Base-by-base conservation (phyloP, 2,113 vertebrate species). In the Zosterops pallidus region DNA sequence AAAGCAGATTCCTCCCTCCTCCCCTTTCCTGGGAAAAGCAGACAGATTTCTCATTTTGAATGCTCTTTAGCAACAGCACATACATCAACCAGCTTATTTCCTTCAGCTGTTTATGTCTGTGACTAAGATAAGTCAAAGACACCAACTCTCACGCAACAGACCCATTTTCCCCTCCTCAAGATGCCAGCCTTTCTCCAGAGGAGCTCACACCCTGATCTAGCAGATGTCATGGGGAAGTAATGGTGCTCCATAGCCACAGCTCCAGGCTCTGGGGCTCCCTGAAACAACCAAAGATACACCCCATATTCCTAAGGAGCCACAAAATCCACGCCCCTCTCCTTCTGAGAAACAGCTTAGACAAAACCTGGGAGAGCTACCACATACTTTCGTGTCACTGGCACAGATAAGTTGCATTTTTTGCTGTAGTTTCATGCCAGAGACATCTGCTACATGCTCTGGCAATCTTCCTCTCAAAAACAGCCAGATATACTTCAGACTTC, bases 231-330 rank as follows among this genome's bases (percentile, higher is more conserved):
- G 4, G 5, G 71, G 44, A 83, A 50, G 25, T 5, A 25, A 15
- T 15, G 44, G 37, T 16, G 1, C 6, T 75, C 37, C 44, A 14
- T 4, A 52, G 41, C 19, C 12, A 7, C 23, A 80, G 50, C 29
- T 72, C 55, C 33, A 41, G 31, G 23, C 44, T 69, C 29, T 70
- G 19, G 11, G 46, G 6, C 28, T 75, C n/a, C 37, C 31, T 6
- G 3, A 26, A 35, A 41, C 17, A 29, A 6, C 7, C 5, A 0
- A 0, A 49, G 24, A 16, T 22, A 55, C 5, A 77, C 3, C 8
- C 22, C 3, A 4, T n/a, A 31, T 28, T 82, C 60, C n/a, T 49
- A 31, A 65, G 22, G 47, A 25, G 3, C 6, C 19, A 46, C 12
- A 55, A 37, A 39, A 74, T 26, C 19, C 28, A 2, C 0, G 2